Evolutionary conservation across 2,888 invertebrate species (phyloP).

Genomic region (Bruchidius siliquastri): DNA sequence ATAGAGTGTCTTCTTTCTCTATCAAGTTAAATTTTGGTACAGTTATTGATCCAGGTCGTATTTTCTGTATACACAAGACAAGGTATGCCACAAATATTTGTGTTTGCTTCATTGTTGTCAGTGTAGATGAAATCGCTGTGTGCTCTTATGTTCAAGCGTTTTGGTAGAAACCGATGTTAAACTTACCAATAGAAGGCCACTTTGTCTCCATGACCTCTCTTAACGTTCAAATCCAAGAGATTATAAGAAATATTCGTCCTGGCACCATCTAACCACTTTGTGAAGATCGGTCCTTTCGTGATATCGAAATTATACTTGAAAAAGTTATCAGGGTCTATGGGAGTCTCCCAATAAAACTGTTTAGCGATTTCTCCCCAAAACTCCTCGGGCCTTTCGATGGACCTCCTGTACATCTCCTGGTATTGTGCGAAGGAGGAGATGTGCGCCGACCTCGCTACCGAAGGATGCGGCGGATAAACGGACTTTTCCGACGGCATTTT

Average conservation of each 20-base stretch:
- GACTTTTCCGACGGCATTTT: conserved; percentile 55
- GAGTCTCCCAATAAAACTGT: conserved; percentile 89
- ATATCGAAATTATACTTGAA: conserved; percentile 89
- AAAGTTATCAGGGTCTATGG: conserved; percentile 69
- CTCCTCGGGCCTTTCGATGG: conserved; percentile 79
- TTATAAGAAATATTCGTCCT: conserved; percentile 96
- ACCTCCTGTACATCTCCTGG: conserved; percentile 75
- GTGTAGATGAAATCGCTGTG: too few species aligned
- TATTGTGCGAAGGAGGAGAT: conserved; percentile 73
- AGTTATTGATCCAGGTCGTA: too few species aligned
- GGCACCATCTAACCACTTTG: conserved; percentile 94
- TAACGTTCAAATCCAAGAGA: conserved; percentile 85
- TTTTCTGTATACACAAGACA: too few species aligned
- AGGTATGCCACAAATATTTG: too few species aligned
- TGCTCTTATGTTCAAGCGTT: too few species aligned
- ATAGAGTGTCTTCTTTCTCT: too few species aligned
- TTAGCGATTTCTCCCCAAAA: conserved; percentile 95
- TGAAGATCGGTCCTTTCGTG: conserved; percentile 80
- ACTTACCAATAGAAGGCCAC: conserved; percentile 94
- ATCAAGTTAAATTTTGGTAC: too few species aligned
- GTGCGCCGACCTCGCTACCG: conserved; percentile 56
- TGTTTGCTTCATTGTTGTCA: too few species aligned
- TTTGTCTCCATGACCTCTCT: conserved; percentile 83
- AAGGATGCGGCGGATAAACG: conserved; percentile 57
- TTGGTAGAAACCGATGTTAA: too few species aligned